Evolutionary conservation across 1,140 invertebrate genomes (phyloP), one percentile per base, ranked within the genome.

Genomic region (Aphidius ervi): DNA sequence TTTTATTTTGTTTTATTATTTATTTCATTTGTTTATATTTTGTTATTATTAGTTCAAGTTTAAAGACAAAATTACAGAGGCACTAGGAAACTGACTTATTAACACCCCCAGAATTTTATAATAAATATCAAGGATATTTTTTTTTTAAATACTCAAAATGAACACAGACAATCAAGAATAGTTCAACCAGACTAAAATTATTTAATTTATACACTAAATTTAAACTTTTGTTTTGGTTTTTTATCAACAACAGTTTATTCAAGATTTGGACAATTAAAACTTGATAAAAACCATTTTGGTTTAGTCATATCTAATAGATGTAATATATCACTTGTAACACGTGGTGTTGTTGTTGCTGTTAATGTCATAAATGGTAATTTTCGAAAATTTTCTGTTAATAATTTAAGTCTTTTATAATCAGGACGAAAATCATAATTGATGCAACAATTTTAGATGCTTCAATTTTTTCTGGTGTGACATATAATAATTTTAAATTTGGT

Each of bases 391-490:
- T 82, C 77, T 63, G 92, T 81, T 9, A 97, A 74, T 16, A 83
- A 68, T 7, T 91, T 92, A 4, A 99, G 77, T 77, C 91, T 94
- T 5, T 97, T 82, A 77, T 98, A 99, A 77, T 98, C 93, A 1
- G 93, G 93, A 39, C 96, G 82, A 76, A 99, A 99, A 78, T 98
- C 95, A 79, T 99, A 90, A 85, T 65, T 84, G n/a, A n/a, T n/a
- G n/a, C n/a, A n/a, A n/a, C n/a, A n/a, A n/a, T 86, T 63, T 82
- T 73, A 0, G 87, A 94, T 64, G 81, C 87, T 67, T 81, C 88
- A 69, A 98, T 85, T 79, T 96, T 98, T 81, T 99, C 97, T 1
- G 97, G 97, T 0, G 97, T 99, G 1, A 98, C 89, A 80, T 98
- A 99, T 0, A 99, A 76, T 9, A 99, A 80, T 70, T 95, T 96